Evolutionary conservation across 2,113 vertebrate species (phyloP).

Genomic region (Otis tarda): DNA sequence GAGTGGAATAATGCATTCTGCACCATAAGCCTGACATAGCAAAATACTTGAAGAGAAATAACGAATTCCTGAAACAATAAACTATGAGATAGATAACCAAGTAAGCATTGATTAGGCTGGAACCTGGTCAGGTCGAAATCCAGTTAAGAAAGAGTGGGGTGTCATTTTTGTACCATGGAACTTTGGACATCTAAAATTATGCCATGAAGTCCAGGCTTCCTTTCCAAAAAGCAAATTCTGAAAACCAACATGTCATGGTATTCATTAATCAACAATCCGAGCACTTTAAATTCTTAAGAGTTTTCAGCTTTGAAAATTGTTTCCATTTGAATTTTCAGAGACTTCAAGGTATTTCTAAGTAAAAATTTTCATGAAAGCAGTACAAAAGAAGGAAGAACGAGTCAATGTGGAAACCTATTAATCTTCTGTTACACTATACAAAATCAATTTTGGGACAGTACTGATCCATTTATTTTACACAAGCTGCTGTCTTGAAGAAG

Average conservation of each 20-base stretch:
- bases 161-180: background rate
- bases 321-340: background rate
- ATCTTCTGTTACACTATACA: background rate
- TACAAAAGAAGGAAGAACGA: background rate
- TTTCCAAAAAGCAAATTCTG: background rate
- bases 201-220: background rate
- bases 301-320: background rate
- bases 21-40: background rate
- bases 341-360: background rate
- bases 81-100: background rate
- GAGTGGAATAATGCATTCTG: background rate
- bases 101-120: background rate
- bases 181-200: background rate
- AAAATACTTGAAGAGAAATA: background rate
- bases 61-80: background rate
- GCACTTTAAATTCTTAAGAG: background rate
- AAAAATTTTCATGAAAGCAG: background rate
- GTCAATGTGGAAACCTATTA: background rate
- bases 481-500: background rate
- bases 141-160: background rate
- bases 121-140: background rate
- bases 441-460: background rate
- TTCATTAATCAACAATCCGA: background rate
- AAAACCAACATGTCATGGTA: background rate
- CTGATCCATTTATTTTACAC: background rate